These are phyloP conservation scores for Glaucopsyche alexis DNA, from an alignment of 2,888 invertebrate species.

Conservation along the genomic window DNA sequence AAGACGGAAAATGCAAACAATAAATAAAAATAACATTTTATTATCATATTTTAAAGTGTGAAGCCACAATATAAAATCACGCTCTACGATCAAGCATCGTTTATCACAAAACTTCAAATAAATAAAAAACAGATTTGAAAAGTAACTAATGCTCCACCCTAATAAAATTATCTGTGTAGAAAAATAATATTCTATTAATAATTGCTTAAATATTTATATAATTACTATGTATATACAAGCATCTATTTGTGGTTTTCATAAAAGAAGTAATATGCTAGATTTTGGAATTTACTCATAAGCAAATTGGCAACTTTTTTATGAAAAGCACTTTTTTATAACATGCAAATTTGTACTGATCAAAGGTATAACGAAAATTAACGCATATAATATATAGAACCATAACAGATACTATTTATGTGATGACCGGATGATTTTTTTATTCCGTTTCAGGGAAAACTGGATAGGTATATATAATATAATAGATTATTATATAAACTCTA, in stretches of 20 bases:
- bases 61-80: constrained; percentile 55
- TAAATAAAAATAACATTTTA: constrained; percentile 44
- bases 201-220: constrained; percentile 28
- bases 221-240: not conserved
- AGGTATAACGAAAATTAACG: not conserved
- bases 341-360: constrained; percentile 22
- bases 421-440: not conserved
- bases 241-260: constrained; percentile 21
- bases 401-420: not conserved
- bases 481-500: too few species aligned
- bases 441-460: not conserved
- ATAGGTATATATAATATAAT: too few species aligned
- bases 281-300: not conserved
- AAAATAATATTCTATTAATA: constrained; percentile 31
- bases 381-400: not conserved
- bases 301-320: constrained; percentile 1
- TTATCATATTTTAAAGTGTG: constrained; percentile 48
- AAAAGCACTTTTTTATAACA: constrained; percentile 2
- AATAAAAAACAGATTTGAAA: constrained; percentile 24
- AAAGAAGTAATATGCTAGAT: not conserved
- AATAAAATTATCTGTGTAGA: constrained; percentile 30
- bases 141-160: constrained; percentile 24
- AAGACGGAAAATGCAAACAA: constrained; percentile 30
- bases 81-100: constrained; percentile 45
- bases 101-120: constrained; percentile 31